Conservation (phyloP, 2,113 vertebrate species). For the Artemisiospiza belli region DNA sequence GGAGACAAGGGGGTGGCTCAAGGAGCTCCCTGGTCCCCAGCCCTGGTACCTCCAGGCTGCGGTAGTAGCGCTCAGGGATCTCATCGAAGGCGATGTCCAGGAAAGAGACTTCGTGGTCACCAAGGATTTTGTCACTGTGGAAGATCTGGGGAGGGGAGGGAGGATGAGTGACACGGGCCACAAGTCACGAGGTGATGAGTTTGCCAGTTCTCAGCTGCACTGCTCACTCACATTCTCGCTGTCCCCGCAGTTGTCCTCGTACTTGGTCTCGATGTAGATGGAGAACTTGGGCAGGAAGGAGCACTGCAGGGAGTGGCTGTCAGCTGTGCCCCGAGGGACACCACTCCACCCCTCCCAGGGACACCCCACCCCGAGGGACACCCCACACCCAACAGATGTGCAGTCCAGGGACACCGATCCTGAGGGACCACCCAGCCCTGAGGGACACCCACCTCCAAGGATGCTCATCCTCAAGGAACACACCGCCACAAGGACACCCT, state of each 20-base stretch:
- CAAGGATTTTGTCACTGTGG: slow-evolving; percentile 59
- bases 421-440: not conserved
- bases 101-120: slow-evolving; percentile 69
- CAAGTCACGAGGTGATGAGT: fast-evolving
- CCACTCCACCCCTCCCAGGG: fast-evolving
- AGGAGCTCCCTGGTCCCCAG: fast-evolving
- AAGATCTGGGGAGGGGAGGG: slow-evolving; percentile 65
- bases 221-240: slow-evolving; percentile 68
- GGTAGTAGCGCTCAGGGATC: slow-evolving; percentile 78
- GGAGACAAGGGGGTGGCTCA: not conserved
- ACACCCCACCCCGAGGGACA: not conserved
- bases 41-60: slow-evolving; percentile 65
- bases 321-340: not conserved
- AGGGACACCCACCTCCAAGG: not conserved
- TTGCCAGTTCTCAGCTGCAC: not conserved
- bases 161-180: not conserved
- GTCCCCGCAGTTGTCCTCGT: slow-evolving; percentile 77
- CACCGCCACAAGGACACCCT: not conserved
- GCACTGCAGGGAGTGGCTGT: slow-evolving; percentile 46
- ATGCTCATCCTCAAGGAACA: not conserved
- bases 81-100: slow-evolving; percentile 78
- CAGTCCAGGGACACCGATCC: not conserved
- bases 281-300: slow-evolving; percentile 82
- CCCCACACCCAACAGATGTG: no score
- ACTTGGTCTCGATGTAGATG: slow-evolving; percentile 81